These are phyloP conservation scores for Megalops cyprinoides DNA, from an alignment of 2,797 vertebrate genomes.

Conservation along the genomic window DNA sequence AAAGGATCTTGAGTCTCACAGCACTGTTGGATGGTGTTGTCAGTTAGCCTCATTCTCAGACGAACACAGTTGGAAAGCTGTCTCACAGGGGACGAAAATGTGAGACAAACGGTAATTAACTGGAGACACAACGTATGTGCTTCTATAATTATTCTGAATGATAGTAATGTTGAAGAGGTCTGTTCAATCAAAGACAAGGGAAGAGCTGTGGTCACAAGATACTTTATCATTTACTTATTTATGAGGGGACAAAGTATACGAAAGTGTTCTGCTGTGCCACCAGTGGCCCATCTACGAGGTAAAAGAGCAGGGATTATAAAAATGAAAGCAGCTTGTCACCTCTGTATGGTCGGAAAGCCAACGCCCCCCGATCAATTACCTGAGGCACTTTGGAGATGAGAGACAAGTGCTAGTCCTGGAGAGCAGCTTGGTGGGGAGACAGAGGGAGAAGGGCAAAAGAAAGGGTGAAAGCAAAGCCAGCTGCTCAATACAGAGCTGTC, in stretches of 20 bases:
- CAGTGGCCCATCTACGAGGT: not conserved
- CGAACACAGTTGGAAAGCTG: not conserved
- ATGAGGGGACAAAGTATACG: conserved; percentile 1
- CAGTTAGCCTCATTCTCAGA: not conserved
- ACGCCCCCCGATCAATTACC: conserved; percentile 29
- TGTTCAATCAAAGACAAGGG: conserved; percentile 7
- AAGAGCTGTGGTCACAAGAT: not conserved
- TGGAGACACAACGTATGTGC: not conserved
- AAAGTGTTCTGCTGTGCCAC: not conserved
- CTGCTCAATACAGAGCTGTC: conserved; percentile 37
- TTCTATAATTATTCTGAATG: not conserved
- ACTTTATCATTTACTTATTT: conserved; percentile 1
- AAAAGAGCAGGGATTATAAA: not conserved
- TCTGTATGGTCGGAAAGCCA: conserved; percentile 15
- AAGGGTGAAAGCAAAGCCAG: conserved; percentile 21
- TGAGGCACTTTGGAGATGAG: conserved; percentile 25
- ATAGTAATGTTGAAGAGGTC: not conserved
- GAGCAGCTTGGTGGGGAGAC: not conserved
- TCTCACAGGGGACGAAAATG: not conserved
- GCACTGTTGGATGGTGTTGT: not conserved
- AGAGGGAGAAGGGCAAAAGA: conserved; percentile 8
- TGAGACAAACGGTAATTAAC: not conserved
- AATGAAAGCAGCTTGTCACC: conserved; percentile 14
- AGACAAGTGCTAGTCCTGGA: conserved; percentile 8
- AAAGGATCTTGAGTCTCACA: not conserved